phyloP scores from a whole-genome alignment of 2,797 vertebrate genomes.

The Fistularia tabacaria region DNA sequence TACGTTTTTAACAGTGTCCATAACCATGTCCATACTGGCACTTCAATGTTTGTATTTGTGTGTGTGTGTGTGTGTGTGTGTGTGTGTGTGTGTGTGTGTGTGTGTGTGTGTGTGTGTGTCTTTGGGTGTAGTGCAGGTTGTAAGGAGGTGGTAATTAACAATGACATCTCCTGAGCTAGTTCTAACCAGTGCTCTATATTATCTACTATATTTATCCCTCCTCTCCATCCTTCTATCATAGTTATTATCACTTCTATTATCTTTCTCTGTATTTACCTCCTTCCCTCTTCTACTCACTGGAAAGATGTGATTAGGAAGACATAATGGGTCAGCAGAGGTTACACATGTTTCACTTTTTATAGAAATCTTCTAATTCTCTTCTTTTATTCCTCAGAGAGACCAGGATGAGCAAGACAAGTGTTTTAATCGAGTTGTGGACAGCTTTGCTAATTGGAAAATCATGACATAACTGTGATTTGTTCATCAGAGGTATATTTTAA shows the following conservation, averaged over 20 bases:
- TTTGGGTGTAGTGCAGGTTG: slow-evolving; percentile 78
- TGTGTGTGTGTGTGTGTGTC: neutral
- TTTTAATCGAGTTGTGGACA: slow-evolving; percentile 47
- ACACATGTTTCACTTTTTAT: slow-evolving; percentile 29
- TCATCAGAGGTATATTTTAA: slow-evolving; percentile 28
- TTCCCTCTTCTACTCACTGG: slow-evolving; percentile 30
- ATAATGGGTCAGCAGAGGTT: slow-evolving; percentile 31
- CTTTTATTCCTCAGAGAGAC: slow-evolving; percentile 27
- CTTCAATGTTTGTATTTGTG: neutral
- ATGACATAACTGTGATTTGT: slow-evolving; percentile 32
- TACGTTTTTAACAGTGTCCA: too few species aligned
- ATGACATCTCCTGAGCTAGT: slow-evolving; percentile 67
- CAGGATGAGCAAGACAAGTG: slow-evolving; percentile 35
- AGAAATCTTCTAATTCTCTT: slow-evolving; percentile 26
- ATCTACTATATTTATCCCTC: slow-evolving; percentile 60
- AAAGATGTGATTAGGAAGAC: slow-evolving; percentile 35
- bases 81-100: slow-evolving; percentile 10
- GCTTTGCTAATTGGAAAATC: slow-evolving; percentile 52
- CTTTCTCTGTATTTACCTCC: slow-evolving; percentile 50
- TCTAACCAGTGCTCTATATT: slow-evolving; percentile 61
- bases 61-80: slow-evolving; percentile 3
- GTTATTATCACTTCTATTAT: slow-evolving; percentile 63
- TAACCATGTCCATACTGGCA: too few species aligned
- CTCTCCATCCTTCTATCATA: slow-evolving; percentile 45
- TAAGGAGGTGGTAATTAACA: slow-evolving; percentile 73